A percentile compares a stretch with the other conserved stretches of the same genome.
phyloP scores from a whole-genome alignment of 2,888 invertebrate species.

The Chromoteleia sp. region DNA sequence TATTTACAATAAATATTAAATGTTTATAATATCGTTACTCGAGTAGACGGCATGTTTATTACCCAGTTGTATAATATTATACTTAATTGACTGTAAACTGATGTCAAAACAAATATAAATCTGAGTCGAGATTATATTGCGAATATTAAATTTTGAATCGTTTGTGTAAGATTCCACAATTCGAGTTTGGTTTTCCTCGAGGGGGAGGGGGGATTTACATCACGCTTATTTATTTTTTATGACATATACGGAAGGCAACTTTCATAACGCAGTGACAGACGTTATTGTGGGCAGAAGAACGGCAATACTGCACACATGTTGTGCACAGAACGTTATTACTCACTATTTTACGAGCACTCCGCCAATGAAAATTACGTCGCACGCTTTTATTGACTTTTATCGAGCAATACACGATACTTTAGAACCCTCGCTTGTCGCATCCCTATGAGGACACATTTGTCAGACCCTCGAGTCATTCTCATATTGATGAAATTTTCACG shows the following conservation, averaged over 20 bases:
- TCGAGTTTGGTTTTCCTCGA: not conserved
- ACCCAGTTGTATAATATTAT: too few relatives aligned
- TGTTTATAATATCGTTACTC: too few relatives aligned
- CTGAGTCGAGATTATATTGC: too few relatives aligned
- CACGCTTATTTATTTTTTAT: constrained; percentile 28
- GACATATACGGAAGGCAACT: constrained; percentile 25
- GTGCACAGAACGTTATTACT: constrained; percentile 71
- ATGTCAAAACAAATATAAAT: too few relatives aligned
- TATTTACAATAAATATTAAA: too few relatives aligned
- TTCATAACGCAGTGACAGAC: constrained; percentile 49
- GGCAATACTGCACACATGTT: constrained; percentile 58
- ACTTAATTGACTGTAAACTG: too few relatives aligned
- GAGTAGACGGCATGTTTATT: too few relatives aligned
- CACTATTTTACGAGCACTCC: constrained; percentile 76
- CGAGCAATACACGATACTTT: constrained; percentile 70
- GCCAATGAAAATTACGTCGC: constrained; percentile 81
- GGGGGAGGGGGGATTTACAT: not conserved
- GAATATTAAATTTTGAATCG: too few relatives aligned
- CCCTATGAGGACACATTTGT: constrained; percentile 62
- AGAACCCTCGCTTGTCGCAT: constrained; percentile 66
- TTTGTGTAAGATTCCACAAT: not conserved
- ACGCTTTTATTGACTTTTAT: constrained; percentile 79
- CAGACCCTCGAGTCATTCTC: constrained; percentile 63
- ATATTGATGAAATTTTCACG: constrained; percentile 63
- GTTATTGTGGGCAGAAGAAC: constrained; percentile 54